Conservation (phyloP, 2,797 vertebrate genomes). For the Florisuga fusca region DNA sequence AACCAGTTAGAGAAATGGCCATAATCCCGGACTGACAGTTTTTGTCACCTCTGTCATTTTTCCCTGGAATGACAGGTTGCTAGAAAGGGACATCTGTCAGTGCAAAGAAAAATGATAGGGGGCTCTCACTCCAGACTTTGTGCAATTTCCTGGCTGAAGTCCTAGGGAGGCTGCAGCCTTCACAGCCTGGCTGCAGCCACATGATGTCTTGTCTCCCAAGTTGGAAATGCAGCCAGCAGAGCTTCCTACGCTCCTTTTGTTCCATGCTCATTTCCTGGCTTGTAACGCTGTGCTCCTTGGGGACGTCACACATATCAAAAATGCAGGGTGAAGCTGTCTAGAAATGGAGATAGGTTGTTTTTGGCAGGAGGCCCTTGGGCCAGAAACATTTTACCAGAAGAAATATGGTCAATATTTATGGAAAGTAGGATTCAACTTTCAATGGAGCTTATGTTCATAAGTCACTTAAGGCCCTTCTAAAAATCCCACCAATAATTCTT, state of each 20-base stretch:
- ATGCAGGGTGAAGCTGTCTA: constrained; percentile 62
- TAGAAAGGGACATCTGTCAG: constrained; percentile 29
- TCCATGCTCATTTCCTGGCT: constrained; percentile 57
- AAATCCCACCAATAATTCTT: constrained; percentile 72
- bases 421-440: constrained; percentile 67
- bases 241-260: constrained; percentile 52
- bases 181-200: background rate
- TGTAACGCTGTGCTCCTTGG: background rate
- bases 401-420: constrained; percentile 71
- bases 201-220: background rate
- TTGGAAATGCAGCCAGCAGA: background rate
- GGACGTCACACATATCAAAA: constrained; percentile 37
- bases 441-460: constrained; percentile 72
- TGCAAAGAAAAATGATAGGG: background rate
- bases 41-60: constrained; percentile 8
- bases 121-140: background rate
- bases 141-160: constrained; percentile 32
- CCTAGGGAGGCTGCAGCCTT: background rate
- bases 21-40: background rate
- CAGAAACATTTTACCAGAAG: constrained; percentile 70
- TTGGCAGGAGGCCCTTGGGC: constrained; percentile 65
- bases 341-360: constrained; percentile 70
- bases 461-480: constrained; percentile 69
- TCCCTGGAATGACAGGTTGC: background rate
- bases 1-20: background rate